Conservation (phyloP, 2,888 invertebrate species). For the Timandra comae region DNA sequence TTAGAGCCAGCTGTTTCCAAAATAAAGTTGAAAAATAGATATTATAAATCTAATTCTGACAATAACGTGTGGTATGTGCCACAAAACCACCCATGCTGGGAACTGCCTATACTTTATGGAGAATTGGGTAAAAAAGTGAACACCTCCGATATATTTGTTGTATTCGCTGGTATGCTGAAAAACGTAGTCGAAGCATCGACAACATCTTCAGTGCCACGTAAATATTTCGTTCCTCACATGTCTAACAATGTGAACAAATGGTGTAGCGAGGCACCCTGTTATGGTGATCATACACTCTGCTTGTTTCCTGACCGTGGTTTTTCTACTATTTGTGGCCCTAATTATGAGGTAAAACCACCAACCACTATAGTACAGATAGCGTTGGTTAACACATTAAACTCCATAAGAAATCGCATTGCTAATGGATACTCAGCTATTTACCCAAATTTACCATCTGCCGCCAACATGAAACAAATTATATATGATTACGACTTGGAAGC, state of each 20-base stretch:
- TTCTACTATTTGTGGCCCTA: slow-evolving; percentile 43
- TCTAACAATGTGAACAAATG: slow-evolving; percentile 45
- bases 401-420: slow-evolving; percentile 64
- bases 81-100: slow-evolving; percentile 58
- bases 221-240: slow-evolving; percentile 3
- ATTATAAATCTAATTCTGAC: too few relatives aligned
- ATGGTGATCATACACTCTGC: slow-evolving; percentile 65
- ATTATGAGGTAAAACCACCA: slow-evolving; percentile 40
- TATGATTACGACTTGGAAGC: slow-evolving; percentile 59
- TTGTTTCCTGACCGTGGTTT: slow-evolving; percentile 36
- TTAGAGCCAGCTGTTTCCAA: slow-evolving; percentile 39
- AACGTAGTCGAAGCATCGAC: slow-evolving; percentile 34
- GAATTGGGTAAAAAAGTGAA: slow-evolving; percentile 28
- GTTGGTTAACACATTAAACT: slow-evolving; percentile 54
- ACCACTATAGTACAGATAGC: slow-evolving; percentile 40
- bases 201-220: slow-evolving; percentile 6
- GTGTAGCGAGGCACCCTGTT: slow-evolving; percentile 58
- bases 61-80: slow-evolving; percentile 54
- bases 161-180: slow-evolving; percentile 34
- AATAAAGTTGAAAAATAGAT: slow-evolving; percentile 11
- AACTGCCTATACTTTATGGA: slow-evolving; percentile 53
- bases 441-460: slow-evolving; percentile 50
- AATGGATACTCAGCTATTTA: slow-evolving; percentile 40
- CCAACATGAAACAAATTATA: slow-evolving; percentile 60
- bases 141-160: slow-evolving; percentile 38